Percentiles rank a stretch among this genome's conserved stretches.
phyloP scores from a whole-genome alignment of 2,888 invertebrate species.

The Embidobia sp. region DNA sequence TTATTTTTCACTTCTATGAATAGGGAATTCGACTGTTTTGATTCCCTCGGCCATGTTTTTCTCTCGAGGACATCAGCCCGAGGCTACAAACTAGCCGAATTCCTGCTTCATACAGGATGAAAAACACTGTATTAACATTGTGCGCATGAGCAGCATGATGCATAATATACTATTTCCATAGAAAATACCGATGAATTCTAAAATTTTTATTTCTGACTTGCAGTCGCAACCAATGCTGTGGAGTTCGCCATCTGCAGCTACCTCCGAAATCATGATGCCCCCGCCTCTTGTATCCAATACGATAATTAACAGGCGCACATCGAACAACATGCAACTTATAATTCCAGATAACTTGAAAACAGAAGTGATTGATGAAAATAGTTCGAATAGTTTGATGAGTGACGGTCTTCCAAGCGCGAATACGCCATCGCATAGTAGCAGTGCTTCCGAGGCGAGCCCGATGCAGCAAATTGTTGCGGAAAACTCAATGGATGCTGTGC shows the following conservation, averaged over 20 bases:
- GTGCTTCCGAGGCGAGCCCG: slow-evolving; percentile 74
- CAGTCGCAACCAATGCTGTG: slow-evolving; percentile 75
- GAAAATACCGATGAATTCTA: too few species aligned
- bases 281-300: slow-evolving; percentile 84
- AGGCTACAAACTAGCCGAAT: too few species aligned
- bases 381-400: slow-evolving; percentile 84
- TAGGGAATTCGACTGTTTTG: too few species aligned
- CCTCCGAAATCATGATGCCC: slow-evolving; percentile 87
- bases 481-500: slow-evolving; percentile 78
- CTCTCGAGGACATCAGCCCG: too few species aligned
- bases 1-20: too few species aligned
- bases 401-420: slow-evolving; percentile 80
- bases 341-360: slow-evolving; percentile 83
- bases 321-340: slow-evolving; percentile 82
- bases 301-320: slow-evolving; percentile 83
- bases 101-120: too few species aligned
- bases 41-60: too few species aligned
- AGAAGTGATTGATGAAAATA: slow-evolving; percentile 88
- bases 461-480: slow-evolving; percentile 81
- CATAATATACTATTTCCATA: too few species aligned
- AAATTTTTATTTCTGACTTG: too few species aligned
- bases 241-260: slow-evolving; percentile 65
- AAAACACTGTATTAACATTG: too few species aligned
- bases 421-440: slow-evolving; percentile 70
- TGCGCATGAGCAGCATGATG: too few species aligned